Evolutionary conservation across 2,797 vertebrate species (phyloP), one percentile per base, ranked within the genome.

Genomic region (Semotilus atromaculatus): DNA sequence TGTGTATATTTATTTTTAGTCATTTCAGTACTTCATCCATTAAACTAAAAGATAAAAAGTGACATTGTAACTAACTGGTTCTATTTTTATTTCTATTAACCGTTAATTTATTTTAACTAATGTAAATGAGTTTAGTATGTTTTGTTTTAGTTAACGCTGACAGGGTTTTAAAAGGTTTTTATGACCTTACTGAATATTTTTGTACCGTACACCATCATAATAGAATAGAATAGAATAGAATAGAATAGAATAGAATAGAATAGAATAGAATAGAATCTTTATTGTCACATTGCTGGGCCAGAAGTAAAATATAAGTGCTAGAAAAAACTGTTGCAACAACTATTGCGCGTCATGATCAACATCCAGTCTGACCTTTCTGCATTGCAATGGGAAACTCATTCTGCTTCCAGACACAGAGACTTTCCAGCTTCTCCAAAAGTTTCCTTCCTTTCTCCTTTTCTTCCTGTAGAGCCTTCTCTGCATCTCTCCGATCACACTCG

Each of bases 401-500:
- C 86, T 95, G 93, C 86, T 93, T 96, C 96, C 95, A 96, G 48
- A 95, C 84, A 82, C 93, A 93, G 86, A 96, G 90, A 29, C 81
- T 82, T 90, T 96, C 93, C 74, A 96, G 92, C 93, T 95, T 93
- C 83, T 77, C 55, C 45, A 82, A 89, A 87, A 97, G 86, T 62
- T 85, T 90, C 88, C 88, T 91, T 81, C 87, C 95, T 86, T 89
- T 93, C 78, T 86, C 88, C 88, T 91, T 95, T 90, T 97, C 96
- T 85, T 89, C 91, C 73, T 90, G 91, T 81, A 97, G 92, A 88
- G 95, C 91, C 84, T 96, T 93, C 91, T 95, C 94, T 88, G 96
- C 95, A 81, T 95, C 91, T 91, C 96, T 95, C 36, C 93, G 87
- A 88, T 97, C 96, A 34, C 95, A 93, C 92, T 98, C 97, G 82